Evolutionary conservation across 2,113 vertebrate genomes (phyloP).

Genomic region (Malaclemys terrapin): DNA sequence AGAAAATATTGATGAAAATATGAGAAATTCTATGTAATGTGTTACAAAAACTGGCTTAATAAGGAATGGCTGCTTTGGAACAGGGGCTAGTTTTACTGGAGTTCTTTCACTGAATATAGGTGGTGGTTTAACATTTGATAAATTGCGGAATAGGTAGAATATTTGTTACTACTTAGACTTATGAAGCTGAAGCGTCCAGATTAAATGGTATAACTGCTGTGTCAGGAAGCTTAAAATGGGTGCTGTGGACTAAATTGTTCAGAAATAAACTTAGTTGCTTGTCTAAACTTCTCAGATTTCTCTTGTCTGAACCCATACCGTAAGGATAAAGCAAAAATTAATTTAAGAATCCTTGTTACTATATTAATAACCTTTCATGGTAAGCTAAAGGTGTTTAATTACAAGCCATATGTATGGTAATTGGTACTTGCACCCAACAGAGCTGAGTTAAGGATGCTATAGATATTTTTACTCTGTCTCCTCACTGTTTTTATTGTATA

Average conservation of each 20-base stretch:
- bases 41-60: not conserved
- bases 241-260: not conserved
- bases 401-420: not conserved
- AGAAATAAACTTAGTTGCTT: not conserved
- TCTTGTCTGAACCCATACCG: not conserved
- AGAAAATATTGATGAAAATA: not conserved
- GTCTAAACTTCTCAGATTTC: not conserved
- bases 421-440: not conserved
- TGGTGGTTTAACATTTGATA: not conserved
- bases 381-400: not conserved
- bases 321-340: not conserved
- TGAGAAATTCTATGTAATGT: not conserved
- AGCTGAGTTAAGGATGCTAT: not conserved
- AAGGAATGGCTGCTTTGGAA: not conserved
- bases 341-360: not conserved
- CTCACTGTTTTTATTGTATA: not conserved
- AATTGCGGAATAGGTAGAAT: not conserved
- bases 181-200: not conserved
- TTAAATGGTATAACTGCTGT: not conserved
- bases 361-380: not conserved
- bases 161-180: not conserved
- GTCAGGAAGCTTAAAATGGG: not conserved
- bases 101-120: not conserved
- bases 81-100: not conserved
- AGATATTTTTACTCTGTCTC: not conserved